Evolutionary conservation across 1,140 invertebrate genomes (phyloP).

Genomic region (Dreissena polymorpha): DNA sequence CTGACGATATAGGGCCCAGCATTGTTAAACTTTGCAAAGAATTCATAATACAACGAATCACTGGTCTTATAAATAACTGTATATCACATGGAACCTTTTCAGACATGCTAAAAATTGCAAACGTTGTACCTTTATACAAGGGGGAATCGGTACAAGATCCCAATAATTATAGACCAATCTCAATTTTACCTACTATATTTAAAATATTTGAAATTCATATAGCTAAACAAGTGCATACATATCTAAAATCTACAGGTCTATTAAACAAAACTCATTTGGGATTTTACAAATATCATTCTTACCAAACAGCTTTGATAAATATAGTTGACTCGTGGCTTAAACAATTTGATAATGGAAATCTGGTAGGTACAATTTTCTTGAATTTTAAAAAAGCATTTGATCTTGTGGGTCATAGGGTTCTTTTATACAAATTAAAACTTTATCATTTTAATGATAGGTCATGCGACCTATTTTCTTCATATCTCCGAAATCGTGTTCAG

Average conservation of each 20-base stretch:
- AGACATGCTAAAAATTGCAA: conserved; percentile 2
- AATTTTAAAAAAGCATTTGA: no score
- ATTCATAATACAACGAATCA: neutral
- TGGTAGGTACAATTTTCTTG: no score
- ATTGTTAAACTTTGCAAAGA: neutral
- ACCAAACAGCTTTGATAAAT: neutral
- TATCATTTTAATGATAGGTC: no score
- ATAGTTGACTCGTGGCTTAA: conserved; percentile 7
- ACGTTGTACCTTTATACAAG: conserved; percentile 18
- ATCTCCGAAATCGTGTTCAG: no score
- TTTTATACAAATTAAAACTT: no score
- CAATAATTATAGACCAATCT: conserved; percentile 46
- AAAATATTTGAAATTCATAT: conserved; percentile 51
- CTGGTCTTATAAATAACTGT: conserved; percentile 4
- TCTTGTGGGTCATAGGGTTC: no score
- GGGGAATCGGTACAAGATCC: conserved; percentile 3
- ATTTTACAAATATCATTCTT: conserved; percentile 9
- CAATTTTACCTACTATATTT: conserved; percentile 38
- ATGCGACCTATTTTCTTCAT: no score
- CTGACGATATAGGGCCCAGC: neutral
- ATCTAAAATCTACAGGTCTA: conserved; percentile 18
- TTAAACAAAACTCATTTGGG: conserved; percentile 21
- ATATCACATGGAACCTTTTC: conserved; percentile 1
- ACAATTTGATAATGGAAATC: no score
- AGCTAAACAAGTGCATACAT: conserved; percentile 13